Base-by-base conservation (phyloP, 2,113 vertebrate genomes). In the Callospermophilus lateralis region DNA sequence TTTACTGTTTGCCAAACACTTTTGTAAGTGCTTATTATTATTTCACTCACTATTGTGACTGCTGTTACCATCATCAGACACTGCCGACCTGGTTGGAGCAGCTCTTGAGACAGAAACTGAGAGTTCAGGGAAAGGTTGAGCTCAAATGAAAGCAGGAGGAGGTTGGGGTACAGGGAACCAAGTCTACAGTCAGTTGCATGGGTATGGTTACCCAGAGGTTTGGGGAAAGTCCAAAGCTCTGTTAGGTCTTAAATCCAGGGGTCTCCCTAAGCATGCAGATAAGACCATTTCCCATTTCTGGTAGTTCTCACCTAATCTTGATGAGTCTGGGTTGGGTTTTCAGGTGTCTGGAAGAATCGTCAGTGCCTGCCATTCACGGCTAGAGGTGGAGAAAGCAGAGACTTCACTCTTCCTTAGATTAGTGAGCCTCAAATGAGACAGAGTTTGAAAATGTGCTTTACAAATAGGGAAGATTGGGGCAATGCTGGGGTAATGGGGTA, bases 271-370 rank as follows among this genome's bases (percentile, higher is more conserved):
- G 10, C 42, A 20, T 7, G 16, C 78, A 28, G 37, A 77, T 22
- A 68, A 78, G 53, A 67, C 61, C 42, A 4, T 63, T 45, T 67
- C 32, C 24, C 8, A 58, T 74, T 77, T 61, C 26, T 42, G 37
- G 26, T 24, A 2, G 5, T 26, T 48, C 42, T 6, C 34, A n/a
- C 4, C 34, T 80, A 17, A 83, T 61, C 3, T 28, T 8, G 37
- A 37, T 6, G 26, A 30, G 7, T 13, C 11, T 37, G 28, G 34
- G 26, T 28, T 34, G 28, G 10, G 22, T 42, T 30, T n/a, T 3
- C 0, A 11, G 26, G 32, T n/a, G 16, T 45, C 19, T 11, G 3
- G 13, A 32, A 34, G 48, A 34, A 73, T 1, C 3, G 0, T 58
- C 13, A 30, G 30, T 78, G 3, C 28, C 53, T 85, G 30, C 32